These are phyloP conservation scores for Nymphalis polychloros DNA, from an alignment of 2,888 invertebrate species.

Conservation along the genomic window DNA sequence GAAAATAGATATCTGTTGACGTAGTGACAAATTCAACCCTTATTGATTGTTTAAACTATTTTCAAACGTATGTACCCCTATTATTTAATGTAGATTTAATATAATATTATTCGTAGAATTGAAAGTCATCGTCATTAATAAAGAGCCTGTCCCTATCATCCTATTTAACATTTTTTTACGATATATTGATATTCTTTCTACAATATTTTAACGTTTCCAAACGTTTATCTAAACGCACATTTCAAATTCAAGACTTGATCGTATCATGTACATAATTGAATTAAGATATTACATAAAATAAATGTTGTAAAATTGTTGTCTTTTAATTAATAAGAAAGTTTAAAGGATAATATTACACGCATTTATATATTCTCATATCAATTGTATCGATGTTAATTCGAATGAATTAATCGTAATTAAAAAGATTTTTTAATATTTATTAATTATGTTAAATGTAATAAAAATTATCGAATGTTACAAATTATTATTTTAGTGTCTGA, in stretches of 20 bases:
- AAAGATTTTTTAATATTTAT: neutral
- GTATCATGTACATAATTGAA: conserved; percentile 62
- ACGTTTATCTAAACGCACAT: conserved; percentile 61
- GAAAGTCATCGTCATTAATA: conserved; percentile 23
- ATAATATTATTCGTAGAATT: conserved; percentile 23
- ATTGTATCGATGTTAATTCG: conserved; percentile 20
- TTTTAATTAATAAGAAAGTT: conserved; percentile 46
- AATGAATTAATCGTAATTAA: conserved; percentile 19
- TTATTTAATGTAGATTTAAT: conserved; percentile 42
- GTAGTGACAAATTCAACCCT: conserved; percentile 65
- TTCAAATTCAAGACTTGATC: conserved; percentile 75
- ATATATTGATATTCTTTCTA: conserved; percentile 16
- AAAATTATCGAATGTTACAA: conserved; percentile 41
- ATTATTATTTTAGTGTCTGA: conserved; percentile 70
- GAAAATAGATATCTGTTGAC: conserved; percentile 51
- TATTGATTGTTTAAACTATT: conserved; percentile 48
- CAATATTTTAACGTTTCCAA: neutral
- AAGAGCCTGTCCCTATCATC: conserved; percentile 16
- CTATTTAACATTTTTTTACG: conserved; percentile 17
- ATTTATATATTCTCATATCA: conserved; percentile 33
- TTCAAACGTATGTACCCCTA: conserved; percentile 39
- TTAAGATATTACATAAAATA: conserved; percentile 46
- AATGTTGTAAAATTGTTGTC: conserved; percentile 71
- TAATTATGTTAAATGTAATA: conserved; percentile 12
- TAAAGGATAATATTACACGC: conserved; percentile 26